These are phyloP conservation scores for Pachyrhynchus sulphureomaculatus DNA, from an alignment of 1,140 invertebrate species.

Conservation along the genomic window DNA sequence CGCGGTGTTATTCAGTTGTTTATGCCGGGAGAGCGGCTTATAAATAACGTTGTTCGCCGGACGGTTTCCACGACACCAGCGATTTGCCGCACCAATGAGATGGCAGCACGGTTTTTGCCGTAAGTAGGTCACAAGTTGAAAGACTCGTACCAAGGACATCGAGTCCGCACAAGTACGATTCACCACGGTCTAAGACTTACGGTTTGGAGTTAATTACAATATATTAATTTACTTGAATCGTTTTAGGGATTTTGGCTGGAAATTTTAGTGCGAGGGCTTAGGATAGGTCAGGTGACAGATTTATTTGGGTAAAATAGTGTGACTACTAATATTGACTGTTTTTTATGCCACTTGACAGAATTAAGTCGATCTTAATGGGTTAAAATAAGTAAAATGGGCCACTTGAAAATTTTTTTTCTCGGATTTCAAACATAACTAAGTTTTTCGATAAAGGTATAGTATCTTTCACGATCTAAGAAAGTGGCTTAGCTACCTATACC, in stretches of 20 bases:
- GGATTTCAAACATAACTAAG: no score
- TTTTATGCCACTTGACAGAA: no score
- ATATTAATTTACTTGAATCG: slow-evolving; percentile 17
- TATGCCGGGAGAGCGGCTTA: slow-evolving; percentile 34
- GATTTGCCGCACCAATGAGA: slow-evolving; percentile 36
- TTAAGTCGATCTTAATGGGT: no score
- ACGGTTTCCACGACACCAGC: slow-evolving; percentile 22
- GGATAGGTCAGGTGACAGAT: no score
- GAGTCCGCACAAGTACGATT: slow-evolving; percentile 40
- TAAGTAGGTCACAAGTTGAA: slow-evolving; percentile 52
- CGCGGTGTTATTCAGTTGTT: slow-evolving; percentile 26
- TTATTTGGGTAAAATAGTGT: no score
- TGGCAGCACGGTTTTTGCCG: slow-evolving; percentile 32
- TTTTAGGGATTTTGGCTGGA: background rate
- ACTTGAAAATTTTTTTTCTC: no score
- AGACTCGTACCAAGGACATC: slow-evolving; percentile 51
- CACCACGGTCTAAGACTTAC: slow-evolving; percentile 35
- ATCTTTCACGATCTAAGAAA: no score
- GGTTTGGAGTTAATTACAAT: slow-evolving; percentile 7
- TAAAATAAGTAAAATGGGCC: no score
- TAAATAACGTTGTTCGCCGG: slow-evolving; percentile 37
- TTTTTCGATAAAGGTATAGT: no score
- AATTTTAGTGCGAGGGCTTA: no score
- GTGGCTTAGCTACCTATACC: no score
- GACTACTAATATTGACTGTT: no score